Evolutionary conservation across 2,888 invertebrate species (phyloP).

Genomic region (Drosophila hawaiiensis): DNA sequence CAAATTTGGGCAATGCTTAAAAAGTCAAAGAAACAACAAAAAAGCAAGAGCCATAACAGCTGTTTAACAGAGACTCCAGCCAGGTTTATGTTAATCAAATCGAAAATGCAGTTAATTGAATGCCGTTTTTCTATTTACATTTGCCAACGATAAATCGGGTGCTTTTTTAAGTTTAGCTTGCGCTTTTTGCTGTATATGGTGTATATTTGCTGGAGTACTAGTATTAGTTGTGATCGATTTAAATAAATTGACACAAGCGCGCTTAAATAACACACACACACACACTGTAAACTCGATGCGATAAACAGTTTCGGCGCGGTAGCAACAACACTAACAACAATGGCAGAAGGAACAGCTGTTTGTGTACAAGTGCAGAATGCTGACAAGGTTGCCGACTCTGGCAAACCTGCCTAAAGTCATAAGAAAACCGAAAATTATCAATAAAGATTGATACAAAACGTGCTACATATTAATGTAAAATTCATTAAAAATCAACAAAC

Average conservation of each 20-base stretch:
- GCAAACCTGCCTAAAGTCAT: neutral
- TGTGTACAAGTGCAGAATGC: conserved; percentile 36
- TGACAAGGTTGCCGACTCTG: conserved; percentile 34
- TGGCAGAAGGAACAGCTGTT: conserved; percentile 34
- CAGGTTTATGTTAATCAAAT: conserved; percentile 6
- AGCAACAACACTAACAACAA: conserved; percentile 15
- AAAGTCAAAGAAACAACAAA: conserved; percentile 6
- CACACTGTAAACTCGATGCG: neutral
- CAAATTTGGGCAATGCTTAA: conserved; percentile 12
- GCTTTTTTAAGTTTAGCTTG: too few relatives aligned
- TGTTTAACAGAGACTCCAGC: conserved; percentile 12
- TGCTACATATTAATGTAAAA: neutral
- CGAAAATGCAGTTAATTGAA: neutral
- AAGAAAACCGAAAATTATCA: conserved; percentile 16
- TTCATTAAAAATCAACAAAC: neutral
- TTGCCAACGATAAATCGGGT: neutral
- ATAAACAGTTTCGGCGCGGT: conserved; percentile 9
- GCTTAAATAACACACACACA: neutral
- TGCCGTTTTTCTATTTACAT: neutral
- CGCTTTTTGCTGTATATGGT: neutral
- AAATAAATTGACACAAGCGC: conserved; percentile 1
- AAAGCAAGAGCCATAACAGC: conserved; percentile 1
- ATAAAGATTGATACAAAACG: conserved; percentile 23
- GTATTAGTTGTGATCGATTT: neutral
- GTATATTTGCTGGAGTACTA: neutral